Evolutionary conservation across 2,113 vertebrate genomes (phyloP).

Genomic region (Nothoprocta pentlandii): DNA sequence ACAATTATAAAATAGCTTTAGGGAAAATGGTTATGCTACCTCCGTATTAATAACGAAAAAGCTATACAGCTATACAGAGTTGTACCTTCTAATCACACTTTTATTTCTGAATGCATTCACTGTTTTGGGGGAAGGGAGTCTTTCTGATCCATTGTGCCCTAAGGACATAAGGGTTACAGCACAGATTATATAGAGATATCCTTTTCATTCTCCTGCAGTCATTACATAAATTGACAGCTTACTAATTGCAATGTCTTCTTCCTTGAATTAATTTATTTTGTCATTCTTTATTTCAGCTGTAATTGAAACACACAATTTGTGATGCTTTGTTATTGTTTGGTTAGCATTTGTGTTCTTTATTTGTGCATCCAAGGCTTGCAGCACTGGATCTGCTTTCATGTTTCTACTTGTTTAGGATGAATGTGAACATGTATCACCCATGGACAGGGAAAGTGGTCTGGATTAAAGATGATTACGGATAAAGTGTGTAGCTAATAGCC

Average conservation of each 20-base stretch:
- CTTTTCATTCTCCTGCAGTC: slow-evolving; percentile 40
- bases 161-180: slow-evolving; percentile 27
- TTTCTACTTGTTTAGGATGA: neutral
- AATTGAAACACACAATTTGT: slow-evolving; percentile 3
- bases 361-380: neutral
- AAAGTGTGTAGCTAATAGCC: slow-evolving; percentile 5
- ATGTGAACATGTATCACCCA: neutral
- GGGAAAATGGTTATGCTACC: neutral
- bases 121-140: neutral
- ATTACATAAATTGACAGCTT: slow-evolving; percentile 34
- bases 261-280: slow-evolving; percentile 70
- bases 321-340: neutral
- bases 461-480: slow-evolving; percentile 38
- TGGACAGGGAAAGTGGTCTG: neutral
- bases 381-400: neutral
- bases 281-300: slow-evolving; percentile 62
- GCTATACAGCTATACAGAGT: neutral
- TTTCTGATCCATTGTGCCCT: slow-evolving; percentile 15
- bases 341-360: neutral
- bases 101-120: slow-evolving; percentile 26
- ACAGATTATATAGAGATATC: slow-evolving; percentile 45
- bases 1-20: slow-evolving; percentile 18
- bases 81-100: neutral
- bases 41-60: slow-evolving; percentile 14
- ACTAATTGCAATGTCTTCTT: slow-evolving; percentile 58